A percentile compares a stretch with the other conserved stretches of the same genome.
These are phyloP conservation scores for Tetraneura akinire DNA, from an alignment of 1,140 invertebrate genomes.

Conservation along the genomic window DNA sequence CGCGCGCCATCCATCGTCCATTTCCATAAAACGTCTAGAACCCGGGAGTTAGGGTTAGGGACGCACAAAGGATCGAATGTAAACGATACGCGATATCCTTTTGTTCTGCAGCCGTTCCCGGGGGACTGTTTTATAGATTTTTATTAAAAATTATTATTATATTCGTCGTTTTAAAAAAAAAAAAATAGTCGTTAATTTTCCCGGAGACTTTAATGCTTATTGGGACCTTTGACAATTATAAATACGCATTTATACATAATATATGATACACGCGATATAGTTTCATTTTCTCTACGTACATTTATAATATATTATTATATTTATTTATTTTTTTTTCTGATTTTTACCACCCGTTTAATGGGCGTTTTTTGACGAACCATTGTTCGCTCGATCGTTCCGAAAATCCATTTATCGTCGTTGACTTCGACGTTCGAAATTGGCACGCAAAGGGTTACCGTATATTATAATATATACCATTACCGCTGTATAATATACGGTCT, in stretches of 20 bases:
- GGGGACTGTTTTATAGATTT: constrained; percentile 31
- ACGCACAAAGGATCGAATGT: constrained; percentile 36
- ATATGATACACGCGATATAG: neutral
- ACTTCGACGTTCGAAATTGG: constrained; percentile 14
- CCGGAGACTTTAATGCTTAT: constrained; percentile 29
- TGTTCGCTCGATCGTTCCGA: constrained; percentile 32
- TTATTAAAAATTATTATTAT: constrained; percentile 46
- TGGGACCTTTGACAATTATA: constrained; percentile 38
- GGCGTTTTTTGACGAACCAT: constrained; percentile 47
- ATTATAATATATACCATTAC: too few relatives aligned
- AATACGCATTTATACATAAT: too few relatives aligned
- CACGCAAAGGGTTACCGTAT: constrained; percentile 17
- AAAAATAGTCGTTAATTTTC: constrained; percentile 48
- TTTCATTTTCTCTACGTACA: neutral
- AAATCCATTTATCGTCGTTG: constrained; percentile 43
- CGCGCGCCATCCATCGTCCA: neutral
- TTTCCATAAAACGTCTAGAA: constrained; percentile 49
- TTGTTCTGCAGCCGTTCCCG: constrained; percentile 37
- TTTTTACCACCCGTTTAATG: constrained; percentile 33
- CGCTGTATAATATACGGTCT: too few relatives aligned
- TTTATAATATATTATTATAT: neutral
- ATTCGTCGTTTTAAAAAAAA: constrained; percentile 10
- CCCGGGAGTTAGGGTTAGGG: constrained; percentile 28
- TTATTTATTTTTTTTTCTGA: neutral
- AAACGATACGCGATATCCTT: constrained; percentile 51